These are phyloP conservation scores for Heterodera schachtii DNA, from an alignment of 1,140 invertebrate species.

Conservation along the genomic window DNA sequence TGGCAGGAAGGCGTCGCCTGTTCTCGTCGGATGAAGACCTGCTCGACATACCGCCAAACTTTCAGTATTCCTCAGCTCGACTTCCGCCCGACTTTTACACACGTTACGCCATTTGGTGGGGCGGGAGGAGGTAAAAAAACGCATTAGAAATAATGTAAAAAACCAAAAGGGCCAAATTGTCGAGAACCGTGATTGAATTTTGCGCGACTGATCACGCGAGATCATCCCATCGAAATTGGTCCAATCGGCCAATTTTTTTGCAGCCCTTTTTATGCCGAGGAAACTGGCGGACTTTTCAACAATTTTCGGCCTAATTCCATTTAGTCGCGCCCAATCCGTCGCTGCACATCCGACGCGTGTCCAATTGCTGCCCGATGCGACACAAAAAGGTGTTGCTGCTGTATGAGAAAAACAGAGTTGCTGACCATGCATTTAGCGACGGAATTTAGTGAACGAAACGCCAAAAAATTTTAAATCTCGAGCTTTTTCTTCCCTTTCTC, in stretches of 20 bases:
- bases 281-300: not conserved
- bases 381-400: not conserved
- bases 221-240: too few species aligned
- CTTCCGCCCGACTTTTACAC: slow-evolving; percentile 23
- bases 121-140: not conserved
- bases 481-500: not conserved
- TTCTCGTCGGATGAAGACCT: slow-evolving; percentile 31
- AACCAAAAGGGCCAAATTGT: too few species aligned
- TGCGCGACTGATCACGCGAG: too few species aligned
- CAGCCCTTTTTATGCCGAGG: not conserved
- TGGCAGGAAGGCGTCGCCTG: not conserved
- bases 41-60: slow-evolving; percentile 28
- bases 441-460: too few species aligned
- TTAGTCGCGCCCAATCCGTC: not conserved
- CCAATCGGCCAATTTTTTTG: too few species aligned
- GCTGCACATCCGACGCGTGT: not conserved
- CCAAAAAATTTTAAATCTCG: too few species aligned
- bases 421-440: too few species aligned
- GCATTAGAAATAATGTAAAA: too few species aligned
- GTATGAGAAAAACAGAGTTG: not conserved
- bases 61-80: slow-evolving; percentile 23
- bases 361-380: not conserved
- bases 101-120: slow-evolving; percentile 19
- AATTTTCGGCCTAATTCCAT: not conserved
- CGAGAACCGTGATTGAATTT: too few species aligned